phyloP scores from a whole-genome alignment of 2,113 vertebrate species.

The Amia ocellicauda region DNA sequence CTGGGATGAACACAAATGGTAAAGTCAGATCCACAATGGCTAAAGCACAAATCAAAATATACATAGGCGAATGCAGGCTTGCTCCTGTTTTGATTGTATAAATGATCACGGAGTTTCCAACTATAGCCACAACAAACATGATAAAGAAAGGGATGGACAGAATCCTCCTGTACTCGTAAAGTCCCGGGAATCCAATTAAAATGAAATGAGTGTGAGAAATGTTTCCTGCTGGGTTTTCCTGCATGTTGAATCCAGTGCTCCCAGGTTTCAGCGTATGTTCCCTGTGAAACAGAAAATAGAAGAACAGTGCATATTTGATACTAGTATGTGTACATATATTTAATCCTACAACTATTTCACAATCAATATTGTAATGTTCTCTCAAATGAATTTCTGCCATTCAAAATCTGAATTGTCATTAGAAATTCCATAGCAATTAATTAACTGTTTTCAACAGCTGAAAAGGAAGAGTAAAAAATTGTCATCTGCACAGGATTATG shows the following conservation, averaged over 20 bases:
- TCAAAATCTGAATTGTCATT: too few species aligned
- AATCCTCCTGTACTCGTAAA: neutral
- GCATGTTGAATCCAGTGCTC: neutral
- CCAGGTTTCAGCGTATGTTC: neutral
- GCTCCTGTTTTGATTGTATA: slow-evolving; percentile 19
- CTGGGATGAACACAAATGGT: slow-evolving; percentile 7
- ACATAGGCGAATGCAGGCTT: slow-evolving; percentile 26
- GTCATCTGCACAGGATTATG: too few species aligned
- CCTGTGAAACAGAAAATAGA: neutral
- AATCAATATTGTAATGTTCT: too few species aligned
- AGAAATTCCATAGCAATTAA: too few species aligned
- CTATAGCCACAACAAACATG: slow-evolving; percentile 13
- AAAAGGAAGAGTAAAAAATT: too few species aligned
- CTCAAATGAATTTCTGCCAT: too few species aligned
- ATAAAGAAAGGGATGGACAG: slow-evolving; percentile 17
- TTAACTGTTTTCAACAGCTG: too few species aligned
- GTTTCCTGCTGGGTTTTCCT: neutral
- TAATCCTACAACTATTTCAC: too few species aligned
- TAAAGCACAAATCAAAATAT: slow-evolving; percentile 15
- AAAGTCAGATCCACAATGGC: slow-evolving; percentile 18
- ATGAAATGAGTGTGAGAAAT: neutral
- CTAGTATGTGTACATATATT: too few species aligned
- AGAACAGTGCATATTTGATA: too few species aligned
- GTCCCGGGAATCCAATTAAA: slow-evolving; percentile 16
- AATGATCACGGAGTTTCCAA: slow-evolving; percentile 15